phyloP scores from a whole-genome alignment of 1,140 invertebrate species.

The Idris sp. region DNA sequence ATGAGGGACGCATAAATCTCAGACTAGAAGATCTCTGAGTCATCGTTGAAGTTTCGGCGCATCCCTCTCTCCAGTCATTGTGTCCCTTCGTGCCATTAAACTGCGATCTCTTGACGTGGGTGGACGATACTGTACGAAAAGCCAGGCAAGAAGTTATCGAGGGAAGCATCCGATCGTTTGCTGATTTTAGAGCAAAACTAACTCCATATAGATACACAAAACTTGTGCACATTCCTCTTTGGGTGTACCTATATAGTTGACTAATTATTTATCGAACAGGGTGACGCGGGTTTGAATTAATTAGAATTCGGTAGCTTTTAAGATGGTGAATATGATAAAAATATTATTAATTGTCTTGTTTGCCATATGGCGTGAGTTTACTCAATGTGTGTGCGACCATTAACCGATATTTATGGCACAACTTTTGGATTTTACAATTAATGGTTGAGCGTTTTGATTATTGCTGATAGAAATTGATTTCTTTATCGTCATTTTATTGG shows the following conservation, averaged over 20 bases:
- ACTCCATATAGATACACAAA: conserved; percentile 5
- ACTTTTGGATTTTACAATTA: conserved; percentile 23
- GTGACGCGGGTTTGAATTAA: conserved; percentile 7
- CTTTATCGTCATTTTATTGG: conserved; percentile 28
- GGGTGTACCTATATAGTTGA: conserved; percentile 11
- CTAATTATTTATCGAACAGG: conserved; percentile 40
- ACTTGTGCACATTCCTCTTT: conserved; percentile 36
- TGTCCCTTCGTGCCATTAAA: conserved; percentile 59
- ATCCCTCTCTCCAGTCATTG: conserved; percentile 43
- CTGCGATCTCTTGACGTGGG: conserved; percentile 55
- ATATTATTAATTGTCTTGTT: conserved; percentile 24
- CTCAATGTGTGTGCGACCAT: conserved; percentile 14
- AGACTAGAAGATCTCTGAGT: conserved; percentile 49
- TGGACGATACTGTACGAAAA: conserved; percentile 51
- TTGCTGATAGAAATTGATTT: conserved; percentile 26
- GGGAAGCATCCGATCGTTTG: conserved; percentile 48
- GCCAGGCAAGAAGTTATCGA: conserved; percentile 43
- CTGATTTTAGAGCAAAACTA: conserved; percentile 51
- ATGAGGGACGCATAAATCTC: conserved; percentile 62
- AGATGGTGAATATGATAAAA: conserved; percentile 33
- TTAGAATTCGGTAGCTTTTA: conserved; percentile 10
- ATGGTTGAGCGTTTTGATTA: conserved; percentile 22
- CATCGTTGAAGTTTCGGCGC: conserved; percentile 61
- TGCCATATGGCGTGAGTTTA: conserved; percentile 29
- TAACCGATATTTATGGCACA: conserved; percentile 27